These are phyloP conservation scores for Drosophila borborema DNA, from an alignment of 2,888 invertebrate genomes.

Conservation along the genomic window DNA sequence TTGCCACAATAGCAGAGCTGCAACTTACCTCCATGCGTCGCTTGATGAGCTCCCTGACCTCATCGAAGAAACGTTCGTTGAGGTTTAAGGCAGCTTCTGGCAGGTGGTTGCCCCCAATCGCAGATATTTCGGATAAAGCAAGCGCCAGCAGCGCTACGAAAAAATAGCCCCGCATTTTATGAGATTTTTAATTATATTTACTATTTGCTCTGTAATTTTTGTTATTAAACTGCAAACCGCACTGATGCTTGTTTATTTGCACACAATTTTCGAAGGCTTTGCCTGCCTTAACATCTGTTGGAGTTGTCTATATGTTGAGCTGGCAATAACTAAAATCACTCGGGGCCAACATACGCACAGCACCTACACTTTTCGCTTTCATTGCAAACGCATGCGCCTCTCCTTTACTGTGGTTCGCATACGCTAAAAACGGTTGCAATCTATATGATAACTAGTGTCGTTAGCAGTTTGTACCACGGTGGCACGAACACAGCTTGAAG, in stretches of 20 bases:
- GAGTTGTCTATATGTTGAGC: constrained; percentile 76
- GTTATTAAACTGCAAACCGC: neutral
- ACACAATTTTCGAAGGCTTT: constrained; percentile 43
- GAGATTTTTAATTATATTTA: neutral
- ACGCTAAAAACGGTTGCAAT: neutral
- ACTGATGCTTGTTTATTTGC: constrained; percentile 21
- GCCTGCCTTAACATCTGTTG: constrained; percentile 70
- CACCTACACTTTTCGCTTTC: constrained; percentile 75
- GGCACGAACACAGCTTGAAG: constrained; percentile 25
- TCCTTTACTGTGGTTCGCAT: constrained; percentile 45
- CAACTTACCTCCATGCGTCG: constrained; percentile 83
- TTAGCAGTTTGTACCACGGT: constrained; percentile 42
- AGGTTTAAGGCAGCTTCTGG: constrained; percentile 67
- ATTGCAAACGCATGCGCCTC: constrained; percentile 66
- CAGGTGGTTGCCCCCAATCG: constrained; percentile 67
- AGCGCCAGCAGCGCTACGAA: constrained; percentile 56
- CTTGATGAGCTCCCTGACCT: constrained; percentile 86
- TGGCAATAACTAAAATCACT: constrained; percentile 70
- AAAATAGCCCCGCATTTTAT: constrained; percentile 47
- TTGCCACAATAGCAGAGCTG: too few species aligned
- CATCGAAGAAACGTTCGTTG: constrained; percentile 86
- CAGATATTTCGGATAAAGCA: constrained; percentile 15
- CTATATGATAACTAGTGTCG: neutral
- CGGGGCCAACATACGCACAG: constrained; percentile 51
- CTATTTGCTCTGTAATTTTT: constrained; percentile 15